These are phyloP conservation scores for Dichetophora obliterata DNA, from an alignment of 2,888 invertebrate species.

Conservation along the genomic window DNA sequence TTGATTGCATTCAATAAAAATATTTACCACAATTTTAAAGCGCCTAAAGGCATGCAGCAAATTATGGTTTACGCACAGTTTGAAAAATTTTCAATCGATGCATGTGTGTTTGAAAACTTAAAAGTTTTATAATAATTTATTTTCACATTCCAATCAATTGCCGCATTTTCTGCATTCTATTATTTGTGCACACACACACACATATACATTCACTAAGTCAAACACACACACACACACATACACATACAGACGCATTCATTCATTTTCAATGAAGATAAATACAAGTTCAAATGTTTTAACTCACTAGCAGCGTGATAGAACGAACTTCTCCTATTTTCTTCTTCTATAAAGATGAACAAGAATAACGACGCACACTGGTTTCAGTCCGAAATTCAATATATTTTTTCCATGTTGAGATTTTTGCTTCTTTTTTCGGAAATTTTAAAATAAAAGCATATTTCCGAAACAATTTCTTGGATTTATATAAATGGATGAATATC, in stretches of 20 bases:
- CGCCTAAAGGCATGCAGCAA: neutral
- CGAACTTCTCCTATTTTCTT: neutral
- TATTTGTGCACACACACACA: slow-evolving; percentile 18
- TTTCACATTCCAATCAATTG: slow-evolving; percentile 32
- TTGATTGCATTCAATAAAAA: too few species aligned
- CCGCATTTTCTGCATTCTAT: slow-evolving; percentile 33
- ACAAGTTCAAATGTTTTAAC: slow-evolving; percentile 39
- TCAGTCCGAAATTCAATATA: too few species aligned
- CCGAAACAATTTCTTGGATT: too few species aligned
- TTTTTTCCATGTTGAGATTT: too few species aligned
- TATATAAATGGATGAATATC: too few species aligned
- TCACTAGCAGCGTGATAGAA: neutral
- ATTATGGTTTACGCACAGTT: neutral
- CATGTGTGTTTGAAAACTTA: neutral
- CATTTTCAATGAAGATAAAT: slow-evolving; percentile 34
- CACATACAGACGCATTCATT: neutral
- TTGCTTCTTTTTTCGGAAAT: too few species aligned
- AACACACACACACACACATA: neutral
- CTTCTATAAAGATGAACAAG: neutral
- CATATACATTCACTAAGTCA: neutral
- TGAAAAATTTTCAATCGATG: neutral
- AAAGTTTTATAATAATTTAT: slow-evolving; percentile 11
- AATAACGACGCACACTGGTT: too few species aligned
- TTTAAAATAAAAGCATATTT: too few species aligned
- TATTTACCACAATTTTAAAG: neutral